Evolutionary conservation across 1,140 invertebrate genomes (phyloP).

Genomic region (Pogonognathellus flavescens): DNA sequence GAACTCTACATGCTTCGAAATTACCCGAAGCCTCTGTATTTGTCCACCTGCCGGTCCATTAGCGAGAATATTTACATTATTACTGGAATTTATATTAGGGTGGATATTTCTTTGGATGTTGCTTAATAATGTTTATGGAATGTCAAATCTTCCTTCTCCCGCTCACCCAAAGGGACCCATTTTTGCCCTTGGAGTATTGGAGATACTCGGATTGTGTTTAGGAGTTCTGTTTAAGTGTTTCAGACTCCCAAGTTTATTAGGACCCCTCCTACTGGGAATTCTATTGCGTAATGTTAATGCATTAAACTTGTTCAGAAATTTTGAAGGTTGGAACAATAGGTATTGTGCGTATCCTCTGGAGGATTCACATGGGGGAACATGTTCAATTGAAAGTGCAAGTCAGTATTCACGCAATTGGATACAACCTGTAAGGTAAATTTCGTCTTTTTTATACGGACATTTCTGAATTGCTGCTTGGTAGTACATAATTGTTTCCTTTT

Average conservation of each 20-base stretch:
- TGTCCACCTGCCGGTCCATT: slow-evolving; percentile 4
- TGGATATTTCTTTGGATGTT: neutral
- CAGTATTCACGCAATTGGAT: slow-evolving; percentile 17
- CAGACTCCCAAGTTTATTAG: slow-evolving; percentile 55
- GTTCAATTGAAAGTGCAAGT: neutral
- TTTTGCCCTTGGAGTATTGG: slow-evolving; percentile 54
- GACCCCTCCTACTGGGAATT: slow-evolving; percentile 61
- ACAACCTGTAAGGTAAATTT: slow-evolving; percentile 56
- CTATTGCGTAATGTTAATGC: slow-evolving; percentile 51
- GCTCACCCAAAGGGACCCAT: slow-evolving; percentile 53
- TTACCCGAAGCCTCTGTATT: neutral
- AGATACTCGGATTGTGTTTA: slow-evolving; percentile 53
- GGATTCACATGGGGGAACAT: neutral
- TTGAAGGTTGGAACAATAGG: neutral
- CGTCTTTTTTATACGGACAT: too few relatives aligned
- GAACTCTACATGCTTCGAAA: neutral
- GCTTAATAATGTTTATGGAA: neutral
- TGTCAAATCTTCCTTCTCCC: neutral
- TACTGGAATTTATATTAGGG: neutral
- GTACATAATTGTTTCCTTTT: too few relatives aligned
- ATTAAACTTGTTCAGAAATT: slow-evolving; percentile 51
- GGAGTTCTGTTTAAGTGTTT: slow-evolving; percentile 55
- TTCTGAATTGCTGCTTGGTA: too few relatives aligned
- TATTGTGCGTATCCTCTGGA: neutral
- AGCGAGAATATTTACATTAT: slow-evolving; percentile 2